Conservation (phyloP, 2,888 invertebrate genomes). For the Agriopis leucophaearia region DNA sequence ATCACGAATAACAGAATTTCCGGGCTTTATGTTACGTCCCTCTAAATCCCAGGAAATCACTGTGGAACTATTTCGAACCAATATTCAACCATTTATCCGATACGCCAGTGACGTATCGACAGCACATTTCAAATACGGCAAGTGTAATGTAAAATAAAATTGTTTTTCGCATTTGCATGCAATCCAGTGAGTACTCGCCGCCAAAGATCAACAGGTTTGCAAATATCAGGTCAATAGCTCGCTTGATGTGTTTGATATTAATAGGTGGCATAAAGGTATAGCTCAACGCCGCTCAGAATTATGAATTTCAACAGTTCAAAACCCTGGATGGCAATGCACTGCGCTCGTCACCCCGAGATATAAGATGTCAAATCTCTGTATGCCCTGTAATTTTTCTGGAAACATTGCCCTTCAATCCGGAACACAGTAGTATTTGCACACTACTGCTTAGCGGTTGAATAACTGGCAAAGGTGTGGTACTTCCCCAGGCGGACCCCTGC, state of each 20-base stretch:
- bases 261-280: conserved; percentile 12
- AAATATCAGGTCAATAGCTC: conserved; percentile 64
- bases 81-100: conserved; percentile 41
- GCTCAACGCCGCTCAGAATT: conserved; percentile 6
- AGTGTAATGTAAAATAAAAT: conserved; percentile 58
- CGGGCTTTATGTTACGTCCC: conserved; percentile 23
- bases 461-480: too few species aligned
- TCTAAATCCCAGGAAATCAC: conserved; percentile 26
- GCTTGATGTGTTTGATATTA: conserved; percentile 34
- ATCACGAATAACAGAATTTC: not conserved
- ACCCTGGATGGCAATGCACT: too few species aligned
- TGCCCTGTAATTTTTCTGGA: too few species aligned
- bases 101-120: conserved; percentile 45
- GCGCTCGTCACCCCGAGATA: too few species aligned
- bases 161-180: conserved; percentile 52
- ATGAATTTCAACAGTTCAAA: too few species aligned
- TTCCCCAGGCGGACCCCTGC: too few species aligned
- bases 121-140: conserved; percentile 52
- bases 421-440: too few species aligned
- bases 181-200: conserved; percentile 49
- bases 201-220: conserved; percentile 70
- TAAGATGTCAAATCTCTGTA: too few species aligned
- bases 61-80: conserved; percentile 33
- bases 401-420: too few species aligned
- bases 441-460: too few species aligned